Conservation (phyloP, 2,888 invertebrate genomes). For the Drosophila putrida region DNA sequence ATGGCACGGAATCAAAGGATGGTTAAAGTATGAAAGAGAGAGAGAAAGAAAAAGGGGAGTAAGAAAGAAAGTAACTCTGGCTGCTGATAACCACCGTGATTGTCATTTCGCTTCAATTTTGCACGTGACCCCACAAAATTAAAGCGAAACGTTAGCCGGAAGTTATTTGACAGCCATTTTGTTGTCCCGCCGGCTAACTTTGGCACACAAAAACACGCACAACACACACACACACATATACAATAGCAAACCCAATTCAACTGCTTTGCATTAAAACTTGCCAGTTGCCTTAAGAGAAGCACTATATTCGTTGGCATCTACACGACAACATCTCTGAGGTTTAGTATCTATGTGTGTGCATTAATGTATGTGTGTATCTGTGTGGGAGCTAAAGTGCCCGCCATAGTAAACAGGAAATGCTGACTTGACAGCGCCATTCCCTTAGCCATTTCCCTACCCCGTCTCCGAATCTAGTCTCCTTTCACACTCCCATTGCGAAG, state of each 20-base stretch:
- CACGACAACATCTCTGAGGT: constrained; percentile 24
- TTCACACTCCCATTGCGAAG: neutral
- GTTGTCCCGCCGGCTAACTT: constrained; percentile 35
- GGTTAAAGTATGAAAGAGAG: neutral
- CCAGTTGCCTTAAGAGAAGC: constrained; percentile 10
- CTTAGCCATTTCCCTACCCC: constrained; percentile 3
- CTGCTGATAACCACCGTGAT: constrained; percentile 17
- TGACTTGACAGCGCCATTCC: constrained; percentile 57
- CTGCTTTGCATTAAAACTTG: constrained; percentile 53
- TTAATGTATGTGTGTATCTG: constrained; percentile 12
- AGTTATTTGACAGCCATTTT: constrained; percentile 74
- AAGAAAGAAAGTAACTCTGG: too few relatives aligned
- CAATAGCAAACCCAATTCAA: constrained; percentile 37
- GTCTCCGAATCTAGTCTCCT: neutral
- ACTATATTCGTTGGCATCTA: constrained; percentile 25
- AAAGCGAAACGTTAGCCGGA: constrained; percentile 54
- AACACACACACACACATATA: neutral
- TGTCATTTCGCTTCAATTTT: constrained; percentile 37
- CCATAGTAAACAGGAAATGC: constrained; percentile 59
- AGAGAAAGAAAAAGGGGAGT: neutral
- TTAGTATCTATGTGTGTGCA: neutral
- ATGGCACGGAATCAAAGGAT: neutral
- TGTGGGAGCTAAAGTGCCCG: constrained; percentile 32
- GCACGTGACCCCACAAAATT: constrained; percentile 50
- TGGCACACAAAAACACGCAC: neutral